Evolutionary conservation across 2,113 vertebrate genomes (phyloP), one percentile per base, ranked within the genome.

Genomic region (Equus przewalskii): DNA sequence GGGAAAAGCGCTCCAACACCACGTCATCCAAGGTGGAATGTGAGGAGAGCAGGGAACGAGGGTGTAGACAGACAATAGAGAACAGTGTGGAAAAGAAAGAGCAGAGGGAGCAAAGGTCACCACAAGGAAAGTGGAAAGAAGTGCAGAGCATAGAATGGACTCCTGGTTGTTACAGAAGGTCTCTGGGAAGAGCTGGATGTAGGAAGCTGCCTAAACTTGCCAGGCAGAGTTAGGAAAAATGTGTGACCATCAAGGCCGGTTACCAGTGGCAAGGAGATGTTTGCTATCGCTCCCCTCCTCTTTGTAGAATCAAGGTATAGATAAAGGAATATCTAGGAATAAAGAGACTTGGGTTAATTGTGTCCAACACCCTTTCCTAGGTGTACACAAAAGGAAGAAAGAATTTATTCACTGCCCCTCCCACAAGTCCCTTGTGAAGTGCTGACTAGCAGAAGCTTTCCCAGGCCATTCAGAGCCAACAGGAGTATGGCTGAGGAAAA

Each of bases 11-110:
- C 10, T 19, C 41, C 21, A 81, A n/a, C 49, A 65, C 36, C 3
- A 41, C 4, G 28, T 49, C 13, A n/a, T 44, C 18, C 30, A n/a
- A 67, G 41, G 28, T 28, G 26, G 9, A 67, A 49, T 0, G 14
- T 0, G 36, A 15, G 6, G 12, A 26, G 6, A 41, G 1, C 21
- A 60, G 13, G 22, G 7, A 6, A 49, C 41, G 26, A 33, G 1
- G 33, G 7, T 26, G 18, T 21, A 46, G 21, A 46, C 54, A 56
- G 19, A 36, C 41, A 51, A 24, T 5, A 89, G 62, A 51, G 9
- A 3, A 26, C 11, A 2, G 26, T 8, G 16, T 82, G 46, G n/a
- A 21, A 87, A 15, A 70, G 54, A 80, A 24, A 24, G 24, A 60
- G 62, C 12, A 6, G 15, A n/a, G 30, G 7, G 14, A 21, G 11